These are phyloP conservation scores for Himalopsyche tibetana DNA, from an alignment of 2,888 invertebrate genomes.

Conservation along the genomic window DNA sequence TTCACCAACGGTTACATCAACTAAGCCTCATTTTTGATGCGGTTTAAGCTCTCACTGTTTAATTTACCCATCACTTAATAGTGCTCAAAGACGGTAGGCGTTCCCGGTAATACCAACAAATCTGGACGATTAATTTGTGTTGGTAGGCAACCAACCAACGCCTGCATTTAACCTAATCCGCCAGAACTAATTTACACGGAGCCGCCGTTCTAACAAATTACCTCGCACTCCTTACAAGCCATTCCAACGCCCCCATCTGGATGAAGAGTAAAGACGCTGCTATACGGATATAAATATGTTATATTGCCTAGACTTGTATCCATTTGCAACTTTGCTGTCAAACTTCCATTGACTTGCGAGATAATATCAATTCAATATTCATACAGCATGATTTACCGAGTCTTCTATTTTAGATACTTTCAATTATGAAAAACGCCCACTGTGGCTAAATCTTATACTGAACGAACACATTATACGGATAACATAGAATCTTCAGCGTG, in stretches of 20 bases:
- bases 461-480: no score
- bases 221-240: conserved; percentile 22
- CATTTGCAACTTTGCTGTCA: no score
- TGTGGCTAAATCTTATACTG: no score
- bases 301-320: no score
- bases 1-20: not conserved
- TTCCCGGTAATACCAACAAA: conserved; percentile 36
- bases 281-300: not conserved
- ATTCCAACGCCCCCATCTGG: conserved; percentile 8
- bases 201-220: conserved; percentile 33
- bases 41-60: not conserved
- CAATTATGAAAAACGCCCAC: no score
- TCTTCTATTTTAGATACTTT: no score
- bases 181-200: conserved; percentile 32
- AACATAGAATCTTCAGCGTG: no score
- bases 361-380: no score
- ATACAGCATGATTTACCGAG: no score
- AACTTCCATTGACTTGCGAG: no score
- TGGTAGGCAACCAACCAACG: conserved; percentile 22
- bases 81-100: conserved; percentile 2
- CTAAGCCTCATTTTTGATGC: not conserved
- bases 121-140: conserved; percentile 37
- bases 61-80: conserved; percentile 35
- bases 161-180: conserved; percentile 38
- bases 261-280: not conserved